phyloP scores from a whole-genome alignment of 2,113 vertebrate genomes.

The Charina bottae region DNA sequence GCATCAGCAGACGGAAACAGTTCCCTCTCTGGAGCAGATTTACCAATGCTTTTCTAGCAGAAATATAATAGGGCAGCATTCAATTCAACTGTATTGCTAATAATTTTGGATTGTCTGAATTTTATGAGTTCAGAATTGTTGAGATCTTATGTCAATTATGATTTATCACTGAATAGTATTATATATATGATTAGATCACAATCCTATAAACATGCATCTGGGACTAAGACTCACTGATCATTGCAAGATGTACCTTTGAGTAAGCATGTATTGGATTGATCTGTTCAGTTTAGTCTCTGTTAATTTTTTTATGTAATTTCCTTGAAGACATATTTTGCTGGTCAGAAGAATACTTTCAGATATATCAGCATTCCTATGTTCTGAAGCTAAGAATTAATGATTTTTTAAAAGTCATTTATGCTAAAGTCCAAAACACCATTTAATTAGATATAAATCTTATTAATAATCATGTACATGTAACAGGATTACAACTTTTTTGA shows the following conservation, averaged over 20 bases:
- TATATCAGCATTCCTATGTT: background rate
- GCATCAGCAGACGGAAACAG: background rate
- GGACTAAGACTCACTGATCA: background rate
- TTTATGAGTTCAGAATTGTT: background rate
- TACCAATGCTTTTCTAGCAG: background rate
- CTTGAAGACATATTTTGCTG: background rate
- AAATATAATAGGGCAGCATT: background rate
- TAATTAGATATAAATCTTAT: background rate
- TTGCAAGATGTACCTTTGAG: background rate
- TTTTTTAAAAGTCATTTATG: background rate
- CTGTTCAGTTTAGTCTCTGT: background rate
- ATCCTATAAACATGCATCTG: background rate
- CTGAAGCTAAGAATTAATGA: slow-evolving; percentile 1
- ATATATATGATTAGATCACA: background rate
- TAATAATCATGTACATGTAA: background rate
- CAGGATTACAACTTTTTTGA: slow-evolving; percentile 2
- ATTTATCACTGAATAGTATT: background rate
- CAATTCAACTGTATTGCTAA: background rate
- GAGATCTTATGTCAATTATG: background rate
- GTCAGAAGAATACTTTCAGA: background rate
- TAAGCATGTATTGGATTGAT: background rate
- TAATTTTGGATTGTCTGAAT: background rate
- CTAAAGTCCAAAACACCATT: background rate
- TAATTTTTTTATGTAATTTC: slow-evolving; percentile 1
- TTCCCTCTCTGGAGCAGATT: background rate